Evolutionary conservation across 2,797 vertebrate genomes (phyloP), one percentile per base, ranked within the genome.

Genomic region (Sebastes itinus): DNA sequence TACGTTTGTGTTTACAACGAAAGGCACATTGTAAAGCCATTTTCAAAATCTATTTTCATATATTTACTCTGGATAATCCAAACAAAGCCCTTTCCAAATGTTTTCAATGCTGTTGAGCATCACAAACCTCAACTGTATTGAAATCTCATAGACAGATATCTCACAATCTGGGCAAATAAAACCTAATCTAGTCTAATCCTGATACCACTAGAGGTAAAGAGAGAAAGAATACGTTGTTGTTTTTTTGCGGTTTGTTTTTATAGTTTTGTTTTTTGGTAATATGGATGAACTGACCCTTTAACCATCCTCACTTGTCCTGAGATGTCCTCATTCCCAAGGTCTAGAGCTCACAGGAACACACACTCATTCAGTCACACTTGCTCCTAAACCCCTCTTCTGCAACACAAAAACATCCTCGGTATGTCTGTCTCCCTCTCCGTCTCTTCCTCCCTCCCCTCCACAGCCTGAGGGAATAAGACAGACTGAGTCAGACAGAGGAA

Each of bases 401-500:
- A 83, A 75, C 77, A 82, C 75, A 88, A 73, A 66, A 87, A 81
- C 75, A 84, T 62, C 85, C 59, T 78, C 2, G 1, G 32, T 32
- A 71, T 49, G 25, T 86, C 75, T 65, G 32, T 79, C 79, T 85
- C 73, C 71, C 32, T 68, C 56, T 64, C 32, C 1, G 14, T 80
- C 67, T 63, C n/a, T 28, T 7, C 25, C 62, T 67, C 70, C 61
- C 54, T 70, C 74, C 55, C 61, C 60, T 72, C 30, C 13, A 1
- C n/a, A 2, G 83, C 83, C 88, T 60, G 77, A 77, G 63, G 84
- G 71, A 86, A 72, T 25, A n/a, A 77, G 85, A 77, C 80, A 71
- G 81, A 87, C 73, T 2, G 58, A 85, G 65, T 70, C 73, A 92
- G 85, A 90, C 87, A 77, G 88, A 78, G 78, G 65, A 80, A 75